Conservation (phyloP, 1,140 invertebrate species). For the Penaeus indicus region DNA sequence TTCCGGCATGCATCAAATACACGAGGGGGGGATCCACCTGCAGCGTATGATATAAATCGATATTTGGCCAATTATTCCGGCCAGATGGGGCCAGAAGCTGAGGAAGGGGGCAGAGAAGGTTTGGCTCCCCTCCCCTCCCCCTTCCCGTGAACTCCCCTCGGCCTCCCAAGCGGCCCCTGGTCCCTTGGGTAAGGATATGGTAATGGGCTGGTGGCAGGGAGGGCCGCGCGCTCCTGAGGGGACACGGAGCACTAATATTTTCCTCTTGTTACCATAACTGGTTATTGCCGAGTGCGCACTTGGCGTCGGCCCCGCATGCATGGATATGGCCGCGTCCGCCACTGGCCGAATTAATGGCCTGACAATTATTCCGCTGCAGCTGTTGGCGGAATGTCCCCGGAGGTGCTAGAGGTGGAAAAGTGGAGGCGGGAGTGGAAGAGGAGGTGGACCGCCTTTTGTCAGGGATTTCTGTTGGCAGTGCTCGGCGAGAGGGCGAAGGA, state of each 20-base stretch:
- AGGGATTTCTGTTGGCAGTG: too few species aligned
- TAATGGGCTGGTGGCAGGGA: constrained; percentile 35
- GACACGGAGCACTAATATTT: constrained; percentile 27
- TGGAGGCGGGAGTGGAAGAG: too few species aligned
- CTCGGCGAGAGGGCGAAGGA: too few species aligned
- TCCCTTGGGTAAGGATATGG: constrained; percentile 54
- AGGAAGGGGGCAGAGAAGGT: constrained; percentile 31
- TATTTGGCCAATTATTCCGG: constrained; percentile 49
- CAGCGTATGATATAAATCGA: constrained; percentile 51
- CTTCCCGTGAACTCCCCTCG: neutral
- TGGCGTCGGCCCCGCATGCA: too few species aligned
- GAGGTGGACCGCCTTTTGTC: too few species aligned
- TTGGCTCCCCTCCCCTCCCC: neutral
- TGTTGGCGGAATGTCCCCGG: too few species aligned
- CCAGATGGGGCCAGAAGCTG: constrained; percentile 44
- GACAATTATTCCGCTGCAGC: too few species aligned
- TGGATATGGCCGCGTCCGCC: too few species aligned
- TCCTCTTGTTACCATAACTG: neutral
- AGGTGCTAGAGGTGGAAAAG: too few species aligned
- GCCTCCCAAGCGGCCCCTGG: constrained; percentile 10
- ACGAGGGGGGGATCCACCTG: neutral
- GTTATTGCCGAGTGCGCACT: too few species aligned
- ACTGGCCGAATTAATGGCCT: too few species aligned
- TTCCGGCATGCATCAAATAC: too few species aligned
- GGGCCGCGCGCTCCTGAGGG: neutral